Percentiles rank a stretch among this genome's conserved stretches.
These are phyloP conservation scores for Bradypodion pumilum DNA, from an alignment of 2,797 vertebrate species.

Conservation along the genomic window DNA sequence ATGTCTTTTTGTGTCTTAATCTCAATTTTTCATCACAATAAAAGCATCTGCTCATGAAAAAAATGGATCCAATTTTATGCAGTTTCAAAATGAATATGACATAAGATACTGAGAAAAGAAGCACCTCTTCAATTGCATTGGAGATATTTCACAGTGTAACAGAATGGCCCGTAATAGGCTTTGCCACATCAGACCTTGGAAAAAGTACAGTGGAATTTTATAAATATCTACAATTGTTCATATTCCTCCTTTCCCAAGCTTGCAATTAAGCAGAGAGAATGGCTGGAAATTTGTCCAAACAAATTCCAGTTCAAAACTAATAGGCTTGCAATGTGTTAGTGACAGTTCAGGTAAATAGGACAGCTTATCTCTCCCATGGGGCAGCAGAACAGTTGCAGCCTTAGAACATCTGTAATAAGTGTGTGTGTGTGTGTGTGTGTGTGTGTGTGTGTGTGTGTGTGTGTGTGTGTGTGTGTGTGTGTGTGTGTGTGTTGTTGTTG, in stretches of 20 bases:
- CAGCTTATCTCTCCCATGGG: constrained; percentile 41
- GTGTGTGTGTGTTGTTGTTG: too few relatives aligned
- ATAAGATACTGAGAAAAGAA: constrained; percentile 57
- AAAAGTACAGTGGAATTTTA: constrained; percentile 32
- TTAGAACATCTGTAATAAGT: constrained; percentile 54
- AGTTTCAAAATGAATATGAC: constrained; percentile 44
- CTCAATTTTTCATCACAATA: not conserved
- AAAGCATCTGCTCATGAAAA: not conserved
- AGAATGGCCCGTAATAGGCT: constrained; percentile 51
- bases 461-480: too few relatives aligned
- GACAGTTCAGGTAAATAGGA: constrained; percentile 38
- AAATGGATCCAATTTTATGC: constrained; percentile 5
- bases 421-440: too few relatives aligned
- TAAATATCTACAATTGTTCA: constrained; percentile 16
- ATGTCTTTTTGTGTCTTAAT: not conserved
- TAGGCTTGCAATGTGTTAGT: constrained; percentile 22
- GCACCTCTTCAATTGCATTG: constrained; percentile 40
- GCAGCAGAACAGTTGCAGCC: constrained; percentile 45
- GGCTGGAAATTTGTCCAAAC: constrained; percentile 40
- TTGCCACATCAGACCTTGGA: constrained; percentile 30
- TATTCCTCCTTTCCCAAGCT: constrained; percentile 24
- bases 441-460: too few relatives aligned
- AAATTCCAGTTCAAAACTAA: constrained; percentile 27
- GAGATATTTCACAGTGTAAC: constrained; percentile 32
- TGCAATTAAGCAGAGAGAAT: constrained; percentile 32